Percentiles rank a stretch among this genome's conserved stretches.
These are phyloP conservation scores for Lithophane ornitopus DNA, from an alignment of 2,888 invertebrate genomes.

Conservation along the genomic window DNA sequence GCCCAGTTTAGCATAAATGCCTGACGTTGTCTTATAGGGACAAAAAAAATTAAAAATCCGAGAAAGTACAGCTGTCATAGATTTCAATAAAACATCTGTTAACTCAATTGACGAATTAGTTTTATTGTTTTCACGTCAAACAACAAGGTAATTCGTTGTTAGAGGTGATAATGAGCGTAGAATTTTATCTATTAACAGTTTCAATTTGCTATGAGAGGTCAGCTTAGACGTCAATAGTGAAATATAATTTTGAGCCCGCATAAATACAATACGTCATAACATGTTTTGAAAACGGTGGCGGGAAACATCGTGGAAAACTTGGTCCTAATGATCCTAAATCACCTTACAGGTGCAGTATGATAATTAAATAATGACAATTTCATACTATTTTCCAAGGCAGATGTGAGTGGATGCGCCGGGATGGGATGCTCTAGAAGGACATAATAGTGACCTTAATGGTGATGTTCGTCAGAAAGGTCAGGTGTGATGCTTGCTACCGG, in stretches of 20 bases:
- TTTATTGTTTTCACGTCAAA: conserved; percentile 23
- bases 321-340: too few relatives aligned
- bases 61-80: background rate
- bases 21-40: background rate
- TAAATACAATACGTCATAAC: too few relatives aligned
- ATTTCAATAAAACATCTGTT: conserved; percentile 6
- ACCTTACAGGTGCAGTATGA: background rate
- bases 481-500: background rate
- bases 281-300: too few relatives aligned
- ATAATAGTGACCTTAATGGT: background rate
- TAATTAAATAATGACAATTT: too few relatives aligned
- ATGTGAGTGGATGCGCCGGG: background rate
- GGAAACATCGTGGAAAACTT: background rate
- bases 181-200: conserved; percentile 11
- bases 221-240: background rate
- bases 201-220: background rate
- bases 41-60: too few relatives aligned
- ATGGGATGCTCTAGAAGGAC: background rate
- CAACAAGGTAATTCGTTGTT: background rate
- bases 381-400: background rate
- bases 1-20: too few relatives aligned
- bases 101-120: conserved; percentile 25
- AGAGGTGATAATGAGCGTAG: background rate
- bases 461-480: background rate
- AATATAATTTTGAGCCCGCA: background rate